phyloP scores from a whole-genome alignment of 1,140 invertebrate species.

The Drosophila ogumai region DNA sequence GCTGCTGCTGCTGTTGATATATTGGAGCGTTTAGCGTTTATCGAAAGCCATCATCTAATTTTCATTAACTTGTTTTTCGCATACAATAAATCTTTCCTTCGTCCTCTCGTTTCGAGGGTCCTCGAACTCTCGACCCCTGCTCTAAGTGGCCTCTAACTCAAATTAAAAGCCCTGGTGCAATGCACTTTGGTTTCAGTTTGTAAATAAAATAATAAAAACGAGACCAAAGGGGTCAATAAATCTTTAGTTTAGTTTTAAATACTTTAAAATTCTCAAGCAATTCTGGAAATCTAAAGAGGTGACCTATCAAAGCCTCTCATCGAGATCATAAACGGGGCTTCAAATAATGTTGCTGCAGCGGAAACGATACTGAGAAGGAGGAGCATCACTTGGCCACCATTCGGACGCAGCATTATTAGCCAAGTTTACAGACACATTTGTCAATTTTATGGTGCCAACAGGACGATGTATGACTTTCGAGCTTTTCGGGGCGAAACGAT shows the following conservation, averaged over 20 bases:
- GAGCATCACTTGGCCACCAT: constrained; percentile 9
- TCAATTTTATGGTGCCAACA: constrained; percentile 82
- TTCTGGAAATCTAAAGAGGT: not conserved
- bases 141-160: not conserved
- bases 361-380: not conserved
- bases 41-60: constrained; percentile 79
- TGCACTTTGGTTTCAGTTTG: not conserved
- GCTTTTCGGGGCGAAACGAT: constrained; percentile 49
- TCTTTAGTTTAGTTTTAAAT: not conserved
- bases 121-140: constrained; percentile 23
- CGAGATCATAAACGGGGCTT: not conserved
- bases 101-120: constrained; percentile 29
- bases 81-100: constrained; percentile 70
- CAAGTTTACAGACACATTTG: constrained; percentile 84
- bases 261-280: too few relatives aligned
- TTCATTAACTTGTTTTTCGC: constrained; percentile 75
- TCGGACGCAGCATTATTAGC: constrained; percentile 68
- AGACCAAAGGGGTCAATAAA: not conserved
- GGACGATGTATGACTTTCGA: constrained; percentile 56
- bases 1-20: constrained; percentile 58
- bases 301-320: not conserved
- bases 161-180: constrained; percentile 5
- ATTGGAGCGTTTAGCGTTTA: constrained; percentile 66
- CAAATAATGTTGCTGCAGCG: constrained; percentile 6
- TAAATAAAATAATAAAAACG: not conserved